Percentiles rank a stretch among this genome's conserved stretches.
Evolutionary conservation across 2,888 invertebrate genomes (phyloP).

Genomic region (Heliconius ethilla): DNA sequence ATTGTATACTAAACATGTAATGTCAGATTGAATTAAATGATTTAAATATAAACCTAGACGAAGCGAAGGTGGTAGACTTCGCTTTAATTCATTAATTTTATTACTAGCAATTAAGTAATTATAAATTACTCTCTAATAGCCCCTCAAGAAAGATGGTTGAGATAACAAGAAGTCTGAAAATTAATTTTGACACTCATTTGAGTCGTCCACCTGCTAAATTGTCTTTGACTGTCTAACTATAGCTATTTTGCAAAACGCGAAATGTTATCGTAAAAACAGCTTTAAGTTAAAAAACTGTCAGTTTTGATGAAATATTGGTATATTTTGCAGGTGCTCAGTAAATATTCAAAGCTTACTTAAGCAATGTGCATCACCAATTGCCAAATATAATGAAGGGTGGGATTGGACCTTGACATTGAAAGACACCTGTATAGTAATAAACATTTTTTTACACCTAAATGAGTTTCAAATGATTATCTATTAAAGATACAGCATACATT

Average conservation of each 20-base stretch:
- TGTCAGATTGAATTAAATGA: neutral
- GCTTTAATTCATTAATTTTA: conserved; percentile 29
- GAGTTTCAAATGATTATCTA: conserved; percentile 9
- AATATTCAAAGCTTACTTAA: conserved; percentile 54
- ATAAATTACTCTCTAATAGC: conserved; percentile 35
- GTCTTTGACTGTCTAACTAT: conserved; percentile 7
- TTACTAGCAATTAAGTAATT: conserved; percentile 33
- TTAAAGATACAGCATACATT: neutral
- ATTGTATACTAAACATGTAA: neutral
- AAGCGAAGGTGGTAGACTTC: neutral
- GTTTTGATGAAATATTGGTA: conserved; percentile 33
- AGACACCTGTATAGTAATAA: conserved; percentile 52
- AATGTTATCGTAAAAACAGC: neutral
- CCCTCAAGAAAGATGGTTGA: conserved; percentile 13
- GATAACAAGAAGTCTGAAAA: conserved; percentile 37
- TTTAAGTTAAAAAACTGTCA: conserved; percentile 11
- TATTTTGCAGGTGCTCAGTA: conserved; percentile 52
- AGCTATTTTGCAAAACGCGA: conserved; percentile 13
- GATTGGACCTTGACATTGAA: conserved; percentile 49
- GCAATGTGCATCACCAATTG: conserved; percentile 53
- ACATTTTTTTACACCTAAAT: neutral
- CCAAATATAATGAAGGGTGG: conserved; percentile 51
- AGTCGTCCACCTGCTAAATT: conserved; percentile 41
- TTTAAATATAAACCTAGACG: neutral
- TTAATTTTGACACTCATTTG: conserved; percentile 39